Conservation (phyloP, 1,140 invertebrate genomes). For the Lerema accius region DNA sequence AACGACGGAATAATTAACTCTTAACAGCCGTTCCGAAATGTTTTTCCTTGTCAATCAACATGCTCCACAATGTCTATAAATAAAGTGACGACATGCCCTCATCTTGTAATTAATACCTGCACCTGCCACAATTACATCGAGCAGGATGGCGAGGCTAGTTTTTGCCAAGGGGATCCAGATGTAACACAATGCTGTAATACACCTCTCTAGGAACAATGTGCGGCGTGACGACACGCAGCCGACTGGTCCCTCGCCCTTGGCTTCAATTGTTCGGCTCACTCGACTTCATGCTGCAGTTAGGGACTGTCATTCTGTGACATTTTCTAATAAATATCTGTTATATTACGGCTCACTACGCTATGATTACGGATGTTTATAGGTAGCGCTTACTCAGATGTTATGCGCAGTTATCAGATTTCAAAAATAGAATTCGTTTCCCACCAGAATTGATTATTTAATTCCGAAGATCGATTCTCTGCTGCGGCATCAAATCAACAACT, state of each 20-base stretch:
- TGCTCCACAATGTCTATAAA: slow-evolving; percentile 10
- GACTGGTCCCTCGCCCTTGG: slow-evolving; percentile 26
- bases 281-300: slow-evolving; percentile 8
- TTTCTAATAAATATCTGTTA: neutral
- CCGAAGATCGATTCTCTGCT: neutral
- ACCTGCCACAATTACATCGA: slow-evolving; percentile 30
- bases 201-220: slow-evolving; percentile 29
- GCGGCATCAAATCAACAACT: neutral
- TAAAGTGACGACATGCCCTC: slow-evolving; percentile 22
- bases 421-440: neutral
- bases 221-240: slow-evolving; percentile 20
- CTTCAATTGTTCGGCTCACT: slow-evolving; percentile 22
- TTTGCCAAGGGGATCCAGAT: slow-evolving; percentile 29
- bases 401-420: no score
- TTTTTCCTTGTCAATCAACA: slow-evolving; percentile 10
- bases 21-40: neutral
- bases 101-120: slow-evolving; percentile 31
- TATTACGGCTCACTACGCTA: no score
- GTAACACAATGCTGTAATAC: slow-evolving; percentile 33
- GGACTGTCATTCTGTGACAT: neutral
- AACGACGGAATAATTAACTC: no score
- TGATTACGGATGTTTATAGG: no score
- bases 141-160: slow-evolving; percentile 24
- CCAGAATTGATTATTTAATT: neutral
- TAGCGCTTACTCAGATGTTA: no score